A percentile compares a stretch with the other conserved stretches of the same genome.
Evolutionary conservation across 2,113 vertebrate genomes (phyloP).

Genomic region (Puma concolor): DNA sequence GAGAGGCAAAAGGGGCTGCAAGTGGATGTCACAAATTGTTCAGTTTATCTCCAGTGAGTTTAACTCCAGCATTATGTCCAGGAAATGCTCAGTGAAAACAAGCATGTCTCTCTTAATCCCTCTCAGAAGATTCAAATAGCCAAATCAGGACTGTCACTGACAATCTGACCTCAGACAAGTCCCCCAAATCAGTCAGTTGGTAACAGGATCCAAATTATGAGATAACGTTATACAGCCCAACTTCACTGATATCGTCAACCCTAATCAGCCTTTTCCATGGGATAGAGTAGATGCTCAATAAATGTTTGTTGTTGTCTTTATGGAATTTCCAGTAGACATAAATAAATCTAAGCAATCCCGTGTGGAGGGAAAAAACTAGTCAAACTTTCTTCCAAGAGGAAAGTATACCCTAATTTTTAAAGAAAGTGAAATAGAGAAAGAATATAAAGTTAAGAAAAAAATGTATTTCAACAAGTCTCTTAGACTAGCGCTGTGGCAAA

Average conservation of each 20-base stretch:
- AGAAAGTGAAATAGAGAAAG: background rate
- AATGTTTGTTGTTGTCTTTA: background rate
- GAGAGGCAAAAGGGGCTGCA: background rate
- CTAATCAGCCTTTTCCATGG: background rate
- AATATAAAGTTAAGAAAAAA: background rate
- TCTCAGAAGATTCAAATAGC: background rate
- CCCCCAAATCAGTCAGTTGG: background rate
- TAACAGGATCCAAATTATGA: background rate
- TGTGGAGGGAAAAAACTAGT: background rate
- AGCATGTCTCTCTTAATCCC: background rate
- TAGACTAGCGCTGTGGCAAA: background rate
- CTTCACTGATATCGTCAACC: background rate
- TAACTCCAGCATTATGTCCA: background rate
- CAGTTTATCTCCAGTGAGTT: background rate
- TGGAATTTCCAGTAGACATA: background rate
- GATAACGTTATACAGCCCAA: background rate
- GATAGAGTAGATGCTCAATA: background rate
- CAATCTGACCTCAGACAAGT: background rate
- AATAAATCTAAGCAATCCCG: background rate
- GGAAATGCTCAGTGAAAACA: background rate
- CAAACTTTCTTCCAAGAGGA: background rate
- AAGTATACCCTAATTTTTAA: background rate
- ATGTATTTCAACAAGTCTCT: background rate
- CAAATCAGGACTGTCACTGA: background rate
- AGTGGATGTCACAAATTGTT: background rate